Conservation (phyloP, 2,113 vertebrate species). For the Ochotona princeps region DNA sequence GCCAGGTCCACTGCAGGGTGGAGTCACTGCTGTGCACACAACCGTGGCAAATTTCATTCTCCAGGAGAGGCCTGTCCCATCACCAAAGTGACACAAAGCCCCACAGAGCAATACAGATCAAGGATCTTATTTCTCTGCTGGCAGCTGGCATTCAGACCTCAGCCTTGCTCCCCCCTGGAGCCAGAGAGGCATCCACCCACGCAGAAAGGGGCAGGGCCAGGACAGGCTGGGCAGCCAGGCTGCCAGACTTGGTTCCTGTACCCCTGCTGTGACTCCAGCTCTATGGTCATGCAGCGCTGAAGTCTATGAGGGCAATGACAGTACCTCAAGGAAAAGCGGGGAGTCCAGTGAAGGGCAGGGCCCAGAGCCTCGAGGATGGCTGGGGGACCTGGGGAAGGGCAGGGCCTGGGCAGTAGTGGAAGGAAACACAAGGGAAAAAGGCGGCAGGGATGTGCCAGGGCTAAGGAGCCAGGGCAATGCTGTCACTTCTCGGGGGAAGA, state of each 20-base stretch:
- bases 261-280: not conserved
- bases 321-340: not conserved
- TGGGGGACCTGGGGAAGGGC: fast-evolving
- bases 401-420: too few species aligned
- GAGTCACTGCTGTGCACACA: not conserved
- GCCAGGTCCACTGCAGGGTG: not conserved
- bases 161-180: not conserved
- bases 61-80: not conserved
- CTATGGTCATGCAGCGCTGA: not conserved
- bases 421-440: not conserved
- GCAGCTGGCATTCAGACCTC: not conserved
- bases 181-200: not conserved
- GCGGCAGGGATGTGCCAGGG: not conserved
- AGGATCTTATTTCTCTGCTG: not conserved
- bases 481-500: not conserved
- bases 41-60: not conserved
- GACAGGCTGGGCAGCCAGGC: not conserved
- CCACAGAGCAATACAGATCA: not conserved
- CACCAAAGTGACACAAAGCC: not conserved
- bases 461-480: not conserved
- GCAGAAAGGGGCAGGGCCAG: not conserved
- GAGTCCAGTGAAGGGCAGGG: too few species aligned
- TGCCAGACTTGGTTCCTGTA: not conserved
- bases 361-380: too few species aligned
- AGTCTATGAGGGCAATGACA: not conserved